These are phyloP conservation scores for Caenorhabditis zanzibari DNA, from an alignment of 2,888 invertebrate genomes.

Conservation along the genomic window DNA sequence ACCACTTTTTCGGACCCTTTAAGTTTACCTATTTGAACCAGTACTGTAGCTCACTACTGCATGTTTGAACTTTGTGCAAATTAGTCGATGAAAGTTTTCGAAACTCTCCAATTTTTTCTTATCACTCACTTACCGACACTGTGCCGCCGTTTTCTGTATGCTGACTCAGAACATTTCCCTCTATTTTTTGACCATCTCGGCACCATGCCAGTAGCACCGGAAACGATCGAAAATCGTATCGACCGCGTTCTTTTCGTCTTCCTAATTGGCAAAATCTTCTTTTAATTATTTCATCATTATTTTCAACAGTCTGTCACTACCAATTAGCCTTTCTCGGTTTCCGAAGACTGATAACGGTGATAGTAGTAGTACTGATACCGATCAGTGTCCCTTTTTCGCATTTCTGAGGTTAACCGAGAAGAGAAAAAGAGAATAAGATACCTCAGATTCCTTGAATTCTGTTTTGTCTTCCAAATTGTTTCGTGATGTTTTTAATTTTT, in stretches of 20 bases:
- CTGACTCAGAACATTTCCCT: not conserved
- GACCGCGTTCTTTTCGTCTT: slow-evolving; percentile 1
- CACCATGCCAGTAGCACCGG: not conserved
- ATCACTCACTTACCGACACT: not conserved
- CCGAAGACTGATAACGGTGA: slow-evolving; percentile 30
- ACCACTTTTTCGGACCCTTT: too few species aligned
- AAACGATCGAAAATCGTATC: slow-evolving; percentile 7
- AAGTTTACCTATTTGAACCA: too few species aligned
- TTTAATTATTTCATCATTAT: slow-evolving; percentile 25
- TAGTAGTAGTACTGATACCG: slow-evolving; percentile 20
- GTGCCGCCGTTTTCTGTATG: not conserved
- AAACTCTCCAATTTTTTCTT: too few species aligned
- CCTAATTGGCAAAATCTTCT: not conserved
- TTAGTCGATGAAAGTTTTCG: too few species aligned
- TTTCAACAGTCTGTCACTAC: slow-evolving; percentile 40
- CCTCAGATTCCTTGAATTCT: slow-evolving; percentile 31
- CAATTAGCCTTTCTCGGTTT: slow-evolving; percentile 46
- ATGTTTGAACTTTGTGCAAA: not conserved
- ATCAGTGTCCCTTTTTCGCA: not conserved
- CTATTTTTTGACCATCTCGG: not conserved
- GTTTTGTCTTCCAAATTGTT: slow-evolving; percentile 6
- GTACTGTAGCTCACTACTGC: too few species aligned
- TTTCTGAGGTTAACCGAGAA: not conserved
- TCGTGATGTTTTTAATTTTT: not conserved
- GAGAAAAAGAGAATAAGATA: not conserved